Evolutionary conservation across 2,113 vertebrate genomes (phyloP), one percentile per base, ranked within the genome.

Genomic region (Onychostruthus taczanowskii): DNA sequence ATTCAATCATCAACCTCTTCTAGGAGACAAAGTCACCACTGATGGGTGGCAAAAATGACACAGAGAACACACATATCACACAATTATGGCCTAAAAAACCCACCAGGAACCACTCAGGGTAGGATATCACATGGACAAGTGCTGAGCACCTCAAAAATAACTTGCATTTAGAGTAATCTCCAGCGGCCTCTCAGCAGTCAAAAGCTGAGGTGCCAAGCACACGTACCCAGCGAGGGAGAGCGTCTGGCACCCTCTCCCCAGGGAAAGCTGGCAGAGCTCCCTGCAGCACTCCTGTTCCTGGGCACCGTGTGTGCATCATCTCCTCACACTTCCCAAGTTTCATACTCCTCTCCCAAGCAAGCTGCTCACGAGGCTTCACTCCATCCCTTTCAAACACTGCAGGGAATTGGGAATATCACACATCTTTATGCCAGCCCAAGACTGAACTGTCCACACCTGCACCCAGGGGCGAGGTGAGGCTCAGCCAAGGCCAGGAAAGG

Each of bases 121-220:
- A 78, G 18, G 33, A 44, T 15, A 91, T 43, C 19, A 24, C 41
- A 46, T 9, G 55, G 30, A 50, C 17, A 53, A 37, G 13, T 37
- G 59, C 47, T 47, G 20, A 33, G 61, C 27, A 67, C 41, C 39
- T 37, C 56, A 50, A 88, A 83, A 91, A 66, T 28, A 81, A 44
- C 16, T 33, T 28, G 30, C 0, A 4, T 55, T 87, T 47, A 16
- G 10, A 67, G 3, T 6, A 23, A 44, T 0, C 1, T 26, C 75
- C 16, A 41, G 24, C 56, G 8, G 44, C 20, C 75, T 79, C 56
- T 75, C 27, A 31, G 17, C 37, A 67, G 75, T 23, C 28, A 69
- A 70, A 68, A 73, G 53, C 49, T 49, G 85, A 59, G 41, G 50
- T 39, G 59, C 53, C 86, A 92, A 78, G 66, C 23, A 52, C 7